Evolutionary conservation across 2,888 invertebrate species (phyloP), one percentile per base, ranked within the genome.

Genomic region (Euzetes globulus): DNA sequence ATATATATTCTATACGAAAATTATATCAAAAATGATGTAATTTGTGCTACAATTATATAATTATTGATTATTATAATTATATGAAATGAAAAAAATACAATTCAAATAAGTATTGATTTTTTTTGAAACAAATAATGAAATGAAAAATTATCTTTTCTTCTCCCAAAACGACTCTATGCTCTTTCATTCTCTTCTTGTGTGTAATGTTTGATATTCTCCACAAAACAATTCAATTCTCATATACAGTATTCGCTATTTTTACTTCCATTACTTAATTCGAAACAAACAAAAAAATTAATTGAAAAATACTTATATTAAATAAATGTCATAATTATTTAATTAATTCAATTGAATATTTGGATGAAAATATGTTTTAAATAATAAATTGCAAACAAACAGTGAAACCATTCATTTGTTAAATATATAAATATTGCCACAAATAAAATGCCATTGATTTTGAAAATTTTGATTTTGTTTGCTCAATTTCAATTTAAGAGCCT

Each of bases 131-230:
- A 41, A 41, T 41, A 50, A 50, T n/a, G 19, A n/a, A 50, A 19
- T 50, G 50, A 50, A 19, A 41, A 47, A 19, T 50, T n/a, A 50
- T n/a, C 19, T 19, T 19, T 19, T 19, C n/a, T n/a, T 47, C 47
- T 47, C 47, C 19, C n/a, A 5, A 50, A 19, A 50, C 19, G 50
- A 50, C 25, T 52, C 52, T 52, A 52, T 55, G 19, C 25, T 19
- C 55, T 55, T 55, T 55, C 55, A 55, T 55, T 55, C 19, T 55
- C 1, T 19, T 22, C n/a, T n/a, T 55, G 55, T 55, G 55, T 55
- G 55, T 55, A 55, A 55, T 55, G 55, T 55, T 55, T 55, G 55
- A 55, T 55, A 55, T 50, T 55, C 55, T 55, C 55, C 55, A 55
- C 55, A 19, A 55, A 55, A 22, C 22, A 55, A 55, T 22, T 55